Conservation (phyloP, 2,113 vertebrate genomes). For the Planiliza haematocheilus region DNA sequence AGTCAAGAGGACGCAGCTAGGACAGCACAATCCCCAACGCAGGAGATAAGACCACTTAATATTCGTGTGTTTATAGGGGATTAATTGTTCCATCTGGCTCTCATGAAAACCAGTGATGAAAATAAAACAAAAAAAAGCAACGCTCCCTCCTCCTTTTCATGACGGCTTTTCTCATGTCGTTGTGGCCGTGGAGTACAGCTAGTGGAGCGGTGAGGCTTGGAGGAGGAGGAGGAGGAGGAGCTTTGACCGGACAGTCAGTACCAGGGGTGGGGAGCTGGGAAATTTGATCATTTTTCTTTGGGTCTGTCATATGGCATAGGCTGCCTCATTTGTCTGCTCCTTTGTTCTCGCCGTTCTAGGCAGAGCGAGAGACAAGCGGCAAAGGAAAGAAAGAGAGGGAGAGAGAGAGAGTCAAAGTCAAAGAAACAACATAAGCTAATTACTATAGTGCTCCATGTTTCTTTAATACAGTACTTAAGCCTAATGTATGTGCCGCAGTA, state of each 20-base stretch:
- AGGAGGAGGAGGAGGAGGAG: constrained; percentile 50
- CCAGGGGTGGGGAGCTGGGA: constrained; percentile 66
- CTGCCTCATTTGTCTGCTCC: constrained; percentile 82
- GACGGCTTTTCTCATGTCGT: constrained; percentile 73
- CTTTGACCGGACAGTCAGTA: constrained; percentile 58
- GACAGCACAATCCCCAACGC: constrained; percentile 46
- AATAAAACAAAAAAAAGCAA: constrained; percentile 61
- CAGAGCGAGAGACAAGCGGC: constrained; percentile 22
- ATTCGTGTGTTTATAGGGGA: constrained; percentile 86
- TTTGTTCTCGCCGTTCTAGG: constrained; percentile 75
- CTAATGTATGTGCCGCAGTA: constrained; percentile 58
- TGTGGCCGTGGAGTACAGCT: constrained; percentile 39
- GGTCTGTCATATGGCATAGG: constrained; percentile 80
- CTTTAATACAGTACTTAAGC: constrained; percentile 54
- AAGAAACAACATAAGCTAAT: constrained; percentile 54
- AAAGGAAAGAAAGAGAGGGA: constrained; percentile 2
- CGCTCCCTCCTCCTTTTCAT: constrained; percentile 67
- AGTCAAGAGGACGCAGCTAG: constrained; percentile 38
- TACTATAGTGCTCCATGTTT: constrained; percentile 58
- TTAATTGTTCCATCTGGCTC: constrained; percentile 92
- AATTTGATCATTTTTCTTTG: constrained; percentile 81
- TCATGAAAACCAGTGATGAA: constrained; percentile 71
- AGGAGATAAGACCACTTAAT: constrained; percentile 81
- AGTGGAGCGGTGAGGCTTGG: constrained; percentile 40
- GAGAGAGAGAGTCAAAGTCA: constrained; percentile 4